phyloP scores from a whole-genome alignment of 92 coral and sea anemone genomes.

The Phenganax stokvisi region DNA sequence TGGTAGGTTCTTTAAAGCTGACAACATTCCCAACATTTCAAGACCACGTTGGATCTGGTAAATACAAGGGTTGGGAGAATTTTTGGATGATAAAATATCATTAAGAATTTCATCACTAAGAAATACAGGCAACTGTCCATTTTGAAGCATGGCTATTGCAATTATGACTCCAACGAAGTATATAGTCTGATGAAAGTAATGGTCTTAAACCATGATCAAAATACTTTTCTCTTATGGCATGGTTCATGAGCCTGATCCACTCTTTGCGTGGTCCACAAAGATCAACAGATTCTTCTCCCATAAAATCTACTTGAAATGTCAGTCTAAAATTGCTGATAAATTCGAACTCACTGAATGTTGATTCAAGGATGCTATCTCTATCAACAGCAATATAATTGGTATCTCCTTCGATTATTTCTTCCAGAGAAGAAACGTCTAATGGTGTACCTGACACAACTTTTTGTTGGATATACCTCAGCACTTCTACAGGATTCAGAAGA shows the following conservation, averaged over 20 bases:
- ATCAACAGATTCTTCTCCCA: constrained; percentile 61
- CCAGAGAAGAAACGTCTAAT: constrained; percentile 43
- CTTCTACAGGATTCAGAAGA: constrained; percentile 36
- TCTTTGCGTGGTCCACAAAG: constrained; percentile 58
- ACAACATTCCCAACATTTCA: constrained; percentile 53
- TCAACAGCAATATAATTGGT: constrained; percentile 49
- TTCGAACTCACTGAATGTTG: constrained; percentile 61
- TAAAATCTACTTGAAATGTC: constrained; percentile 55
- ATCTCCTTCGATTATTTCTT: constrained; percentile 49
- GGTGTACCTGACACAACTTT: constrained; percentile 45
- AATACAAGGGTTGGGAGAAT: constrained; percentile 48
- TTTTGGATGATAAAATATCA: constrained; percentile 41
- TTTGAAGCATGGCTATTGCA: constrained; percentile 53
- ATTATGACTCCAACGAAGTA: constrained; percentile 51
- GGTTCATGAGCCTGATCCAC: constrained; percentile 54
- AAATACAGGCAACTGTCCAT: constrained; percentile 52
- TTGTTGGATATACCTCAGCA: constrained; percentile 40
- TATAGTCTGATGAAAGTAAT: constrained; percentile 43
- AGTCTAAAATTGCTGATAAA: constrained; percentile 40
- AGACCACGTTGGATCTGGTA: constrained; percentile 46
- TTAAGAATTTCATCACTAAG: constrained; percentile 44
- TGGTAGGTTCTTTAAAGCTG: constrained; percentile 53
- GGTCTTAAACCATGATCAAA: constrained; percentile 35
- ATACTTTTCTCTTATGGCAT: constrained; percentile 39
- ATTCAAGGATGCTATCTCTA: constrained; percentile 45